Conservation (phyloP, 1,140 invertebrate species). For the Potamilus streckersoni region DNA sequence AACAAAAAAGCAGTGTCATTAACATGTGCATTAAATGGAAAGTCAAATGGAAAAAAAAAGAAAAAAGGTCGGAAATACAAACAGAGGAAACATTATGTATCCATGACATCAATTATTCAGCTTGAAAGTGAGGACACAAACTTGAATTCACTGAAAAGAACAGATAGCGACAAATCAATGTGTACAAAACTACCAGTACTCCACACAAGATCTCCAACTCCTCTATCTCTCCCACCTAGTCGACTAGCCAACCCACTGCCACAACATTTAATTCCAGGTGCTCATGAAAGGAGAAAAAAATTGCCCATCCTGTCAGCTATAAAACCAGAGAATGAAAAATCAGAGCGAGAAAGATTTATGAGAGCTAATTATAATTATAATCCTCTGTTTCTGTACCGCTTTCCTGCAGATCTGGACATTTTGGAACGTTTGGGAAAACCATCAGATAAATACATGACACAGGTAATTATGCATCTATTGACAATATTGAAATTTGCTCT, state of each 20-base stretch:
- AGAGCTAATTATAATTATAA: constrained; percentile 51
- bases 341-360: constrained; percentile 52
- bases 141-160: neutral
- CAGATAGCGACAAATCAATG: neutral
- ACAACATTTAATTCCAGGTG: constrained; percentile 20
- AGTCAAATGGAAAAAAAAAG: constrained; percentile 13
- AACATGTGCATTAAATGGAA: neutral
- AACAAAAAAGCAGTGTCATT: constrained; percentile 8
- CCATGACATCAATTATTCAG: constrained; percentile 16
- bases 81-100: constrained; percentile 20
- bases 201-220: constrained; percentile 5
- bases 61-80: constrained; percentile 28
- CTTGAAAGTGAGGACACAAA: constrained; percentile 16
- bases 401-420: constrained; percentile 37
- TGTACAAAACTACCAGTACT: constrained; percentile 23
- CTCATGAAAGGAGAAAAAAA: constrained; percentile 38
- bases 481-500: no score
- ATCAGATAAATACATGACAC: constrained; percentile 46
- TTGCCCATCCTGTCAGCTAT: constrained; percentile 49
- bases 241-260: constrained; percentile 23
- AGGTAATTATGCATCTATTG: constrained; percentile 28
- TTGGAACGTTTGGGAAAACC: constrained; percentile 44
- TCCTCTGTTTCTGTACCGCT: constrained; percentile 49
- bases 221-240: constrained; percentile 15
- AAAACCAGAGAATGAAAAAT: constrained; percentile 52